phyloP scores from a whole-genome alignment of 2,888 invertebrate species.

The Danaus chrysippus region DNA sequence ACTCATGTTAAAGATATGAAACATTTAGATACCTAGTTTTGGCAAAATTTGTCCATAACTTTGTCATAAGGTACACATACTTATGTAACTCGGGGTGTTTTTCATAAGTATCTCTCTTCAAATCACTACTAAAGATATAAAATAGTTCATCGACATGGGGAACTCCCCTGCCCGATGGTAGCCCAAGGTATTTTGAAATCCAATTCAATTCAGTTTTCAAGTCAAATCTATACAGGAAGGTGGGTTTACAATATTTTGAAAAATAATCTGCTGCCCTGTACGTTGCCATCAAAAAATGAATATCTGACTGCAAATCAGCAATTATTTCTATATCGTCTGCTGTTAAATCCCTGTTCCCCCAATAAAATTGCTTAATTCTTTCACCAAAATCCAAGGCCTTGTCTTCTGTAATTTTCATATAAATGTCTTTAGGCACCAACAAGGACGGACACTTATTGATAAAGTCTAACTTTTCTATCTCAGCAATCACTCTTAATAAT shows the following conservation, averaged over 20 bases:
- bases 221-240: no score
- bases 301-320: constrained; percentile 33
- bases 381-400: constrained; percentile 34
- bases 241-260: no score
- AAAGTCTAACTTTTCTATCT: constrained; percentile 36
- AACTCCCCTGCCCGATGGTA: constrained; percentile 41
- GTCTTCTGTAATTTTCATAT: constrained; percentile 25
- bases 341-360: constrained; percentile 34
- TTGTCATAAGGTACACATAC: constrained; percentile 47
- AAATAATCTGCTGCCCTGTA: constrained; percentile 27
- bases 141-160: constrained; percentile 59
- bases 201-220: constrained; percentile 38
- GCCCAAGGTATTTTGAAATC: constrained; percentile 30
- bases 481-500: constrained; percentile 29
- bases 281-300: constrained; percentile 35
- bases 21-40: constrained; percentile 47
- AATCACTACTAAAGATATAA: constrained; percentile 51
- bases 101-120: constrained; percentile 43
- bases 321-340: constrained; percentile 31
- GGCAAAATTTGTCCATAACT: constrained; percentile 63
- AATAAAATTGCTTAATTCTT: constrained; percentile 38
- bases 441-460: constrained; percentile 35
- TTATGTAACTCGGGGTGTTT: constrained; percentile 38
- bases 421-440: constrained; percentile 39
- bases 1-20: not conserved